Evolutionary conservation across 2,797 vertebrate genomes (phyloP).

Genomic region (Poeciliopsis turneri): DNA sequence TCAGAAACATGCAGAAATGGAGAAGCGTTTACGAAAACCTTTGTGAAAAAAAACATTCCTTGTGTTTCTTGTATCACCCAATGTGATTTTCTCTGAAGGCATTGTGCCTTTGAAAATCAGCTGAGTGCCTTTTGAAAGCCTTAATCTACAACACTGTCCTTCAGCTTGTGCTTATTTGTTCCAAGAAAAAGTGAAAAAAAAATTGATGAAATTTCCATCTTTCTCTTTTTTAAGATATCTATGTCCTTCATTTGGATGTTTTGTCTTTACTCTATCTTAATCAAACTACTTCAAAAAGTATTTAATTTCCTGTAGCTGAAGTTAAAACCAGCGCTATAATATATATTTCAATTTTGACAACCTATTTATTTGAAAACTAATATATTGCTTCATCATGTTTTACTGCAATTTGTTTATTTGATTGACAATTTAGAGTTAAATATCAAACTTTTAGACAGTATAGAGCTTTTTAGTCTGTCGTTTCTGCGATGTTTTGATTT

Average conservation of each 20-base stretch:
- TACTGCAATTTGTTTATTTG: constrained; percentile 19
- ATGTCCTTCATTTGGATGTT: constrained; percentile 8
- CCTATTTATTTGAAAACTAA: constrained; percentile 66
- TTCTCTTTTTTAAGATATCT: neutral
- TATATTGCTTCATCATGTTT: constrained; percentile 58
- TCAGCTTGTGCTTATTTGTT: constrained; percentile 1
- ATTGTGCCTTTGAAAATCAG: constrained; percentile 10
- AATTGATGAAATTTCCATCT: neutral
- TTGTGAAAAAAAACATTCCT: neutral
- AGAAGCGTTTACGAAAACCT: neutral
- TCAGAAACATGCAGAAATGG: neutral
- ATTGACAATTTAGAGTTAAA: constrained; percentile 42
- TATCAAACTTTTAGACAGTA: constrained; percentile 32
- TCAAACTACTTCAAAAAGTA: constrained; percentile 9
- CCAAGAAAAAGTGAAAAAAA: neutral
- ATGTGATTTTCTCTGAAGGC: constrained; percentile 22
- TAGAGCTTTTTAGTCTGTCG: constrained; percentile 18
- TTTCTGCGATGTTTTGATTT: constrained; percentile 32
- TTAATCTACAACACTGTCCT: neutral
- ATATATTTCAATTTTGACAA: constrained; percentile 47
- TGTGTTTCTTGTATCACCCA: constrained; percentile 3
- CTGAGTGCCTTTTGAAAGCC: constrained; percentile 27
- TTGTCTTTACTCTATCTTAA: constrained; percentile 1
- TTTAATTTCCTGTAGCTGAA: constrained; percentile 14
- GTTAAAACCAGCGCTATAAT: constrained; percentile 19